Base-by-base conservation (phyloP, 2,797 vertebrate species). In the Chrysolophus pictus region DNA sequence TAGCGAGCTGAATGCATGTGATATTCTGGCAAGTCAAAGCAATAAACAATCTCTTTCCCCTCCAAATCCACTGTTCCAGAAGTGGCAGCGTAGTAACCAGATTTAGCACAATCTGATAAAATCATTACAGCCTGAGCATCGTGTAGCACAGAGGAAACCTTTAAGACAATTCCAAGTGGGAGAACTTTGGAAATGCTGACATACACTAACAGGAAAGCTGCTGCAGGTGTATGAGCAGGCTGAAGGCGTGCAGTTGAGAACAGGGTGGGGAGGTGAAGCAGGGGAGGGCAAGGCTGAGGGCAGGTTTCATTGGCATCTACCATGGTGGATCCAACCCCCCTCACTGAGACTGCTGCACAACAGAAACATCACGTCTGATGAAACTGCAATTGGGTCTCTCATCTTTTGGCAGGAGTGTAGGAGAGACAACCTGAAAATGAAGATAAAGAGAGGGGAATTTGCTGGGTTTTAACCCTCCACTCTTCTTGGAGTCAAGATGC, bases 51-150 rank as follows among this genome's bases (percentile, higher is more conserved):
- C 28, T 76, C 42, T 91, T 72, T 24, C 9, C 26, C 11, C 26
- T 92, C 55, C 60, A 86, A 93, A 91, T 81, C 26, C 56, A 88
- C 17, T 59, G 47, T 56, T 10, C n/a, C 41, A 56, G 53, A 89
- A 89, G 31, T 22, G 39, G 19, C 51, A 81, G 51, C 59, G 12
- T 70, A 28, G n/a, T 84, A 77, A 46, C 21, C 29, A 86, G 73
- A 62, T 76, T 33, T 51, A n/a, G 51, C n/a, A 75, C 35, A 39
- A 10, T 6, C 51, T 71, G 62, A 44, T 62, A 51, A 62, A 90
- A 68, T 51, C 17, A 6, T 49, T 63, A 21, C 14, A 75, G 19
- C 28, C 56, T 73, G 59, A 58, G 31, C 29, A 19, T 1, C 11
- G 47, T 11, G 41, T 46, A 22, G 31, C 11, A 31, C 33, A 39